Evolutionary conservation across 2,113 vertebrate species (phyloP).

Genomic region (Egretta garzetta): DNA sequence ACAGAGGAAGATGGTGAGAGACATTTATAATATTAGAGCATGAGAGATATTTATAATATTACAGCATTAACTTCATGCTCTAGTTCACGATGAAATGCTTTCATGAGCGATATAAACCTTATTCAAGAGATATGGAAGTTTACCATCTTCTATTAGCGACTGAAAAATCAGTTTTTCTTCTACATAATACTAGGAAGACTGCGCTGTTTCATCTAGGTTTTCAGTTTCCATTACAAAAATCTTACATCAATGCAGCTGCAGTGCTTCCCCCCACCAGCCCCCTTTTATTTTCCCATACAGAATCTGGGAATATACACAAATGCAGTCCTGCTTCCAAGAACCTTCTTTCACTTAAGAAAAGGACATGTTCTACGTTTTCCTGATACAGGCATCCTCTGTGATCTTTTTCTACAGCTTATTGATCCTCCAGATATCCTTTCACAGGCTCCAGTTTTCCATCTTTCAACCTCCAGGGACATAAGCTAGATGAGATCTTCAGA

Average conservation of each 20-base stretch:
- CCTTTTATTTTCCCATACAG: neutral
- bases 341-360: neutral
- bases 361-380: neutral
- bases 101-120: neutral
- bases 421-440: neutral
- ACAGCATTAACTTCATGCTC: neutral
- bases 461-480: neutral
- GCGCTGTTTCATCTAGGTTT: neutral
- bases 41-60: neutral
- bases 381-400: neutral
- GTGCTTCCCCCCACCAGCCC: neutral
- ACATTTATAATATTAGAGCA: neutral
- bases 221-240: neutral
- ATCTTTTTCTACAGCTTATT: neutral
- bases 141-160: neutral
- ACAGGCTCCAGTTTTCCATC: neutral
- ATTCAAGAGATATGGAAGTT: neutral
- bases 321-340: neutral
- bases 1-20: neutral
- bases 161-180: neutral
- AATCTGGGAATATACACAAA: neutral
- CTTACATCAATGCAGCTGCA: neutral
- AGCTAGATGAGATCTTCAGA: constrained; percentile 10
- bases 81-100: neutral
- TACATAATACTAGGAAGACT: neutral